These are phyloP conservation scores for Opisthocomus hoazin DNA, from an alignment of 2,113 vertebrate genomes.

Conservation along the genomic window DNA sequence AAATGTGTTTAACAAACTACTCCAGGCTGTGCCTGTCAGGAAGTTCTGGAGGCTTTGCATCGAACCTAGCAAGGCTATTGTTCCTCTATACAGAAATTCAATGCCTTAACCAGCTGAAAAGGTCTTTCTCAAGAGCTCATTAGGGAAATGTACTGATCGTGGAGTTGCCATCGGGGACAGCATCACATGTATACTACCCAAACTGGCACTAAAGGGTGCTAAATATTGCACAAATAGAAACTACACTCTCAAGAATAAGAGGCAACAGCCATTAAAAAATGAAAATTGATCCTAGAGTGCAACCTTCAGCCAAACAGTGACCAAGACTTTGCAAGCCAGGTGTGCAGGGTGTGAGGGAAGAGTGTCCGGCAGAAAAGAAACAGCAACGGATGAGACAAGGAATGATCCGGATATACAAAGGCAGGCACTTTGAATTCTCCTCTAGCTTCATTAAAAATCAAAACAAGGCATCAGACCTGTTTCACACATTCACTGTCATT, in stretches of 20 bases:
- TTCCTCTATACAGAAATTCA: background rate
- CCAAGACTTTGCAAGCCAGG: background rate
- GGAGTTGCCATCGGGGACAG: background rate
- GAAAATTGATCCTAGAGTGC: background rate
- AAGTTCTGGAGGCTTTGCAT: background rate
- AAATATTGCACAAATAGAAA: background rate
- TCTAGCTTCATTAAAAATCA: background rate
- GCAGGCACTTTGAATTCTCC: background rate
- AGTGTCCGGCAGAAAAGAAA: background rate
- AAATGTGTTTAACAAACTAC: background rate
- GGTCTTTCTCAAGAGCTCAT: background rate
- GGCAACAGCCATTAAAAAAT: background rate
- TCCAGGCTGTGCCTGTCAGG: background rate
- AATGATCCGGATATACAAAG: background rate
- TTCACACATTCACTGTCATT: background rate
- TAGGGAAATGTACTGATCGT: background rate
- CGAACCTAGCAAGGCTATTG: background rate
- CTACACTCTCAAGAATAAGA: background rate
- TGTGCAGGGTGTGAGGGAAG: background rate
- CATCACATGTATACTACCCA: background rate
- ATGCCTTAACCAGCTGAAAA: background rate
- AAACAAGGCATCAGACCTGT: background rate
- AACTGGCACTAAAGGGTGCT: background rate
- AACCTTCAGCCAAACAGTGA: background rate
- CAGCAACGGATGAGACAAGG: background rate